Percentiles rank a stretch among this genome's conserved stretches.
Conservation (phyloP, 2,888 invertebrate genomes). For the Melipona bicolor region DNA sequence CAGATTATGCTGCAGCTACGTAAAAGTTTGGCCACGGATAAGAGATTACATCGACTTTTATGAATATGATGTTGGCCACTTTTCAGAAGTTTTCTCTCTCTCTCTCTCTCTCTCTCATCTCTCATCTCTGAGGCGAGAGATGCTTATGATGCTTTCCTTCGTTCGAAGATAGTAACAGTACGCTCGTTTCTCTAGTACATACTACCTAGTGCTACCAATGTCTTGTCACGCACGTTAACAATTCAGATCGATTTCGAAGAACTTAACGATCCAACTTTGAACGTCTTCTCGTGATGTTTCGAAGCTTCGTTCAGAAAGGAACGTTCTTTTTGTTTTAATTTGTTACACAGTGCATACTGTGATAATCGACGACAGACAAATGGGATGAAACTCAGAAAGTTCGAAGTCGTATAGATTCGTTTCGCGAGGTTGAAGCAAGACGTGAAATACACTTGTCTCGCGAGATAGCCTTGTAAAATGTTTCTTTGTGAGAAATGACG, state of each 20-base stretch:
- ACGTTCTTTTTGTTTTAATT: neutral
- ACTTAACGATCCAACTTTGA: neutral
- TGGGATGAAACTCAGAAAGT: neutral
- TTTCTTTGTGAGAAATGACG: neutral
- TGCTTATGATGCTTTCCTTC: no score
- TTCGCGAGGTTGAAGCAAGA: neutral
- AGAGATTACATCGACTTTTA: slow-evolving; percentile 22
- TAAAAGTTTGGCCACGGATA: slow-evolving; percentile 14
- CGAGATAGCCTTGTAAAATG: neutral
- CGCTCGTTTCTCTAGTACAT: neutral
- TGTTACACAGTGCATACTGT: neutral
- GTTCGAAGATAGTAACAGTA: neutral
- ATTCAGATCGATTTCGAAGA: neutral
- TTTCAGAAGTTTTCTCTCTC: neutral
- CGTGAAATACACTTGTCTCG: neutral
- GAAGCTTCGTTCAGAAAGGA: neutral
- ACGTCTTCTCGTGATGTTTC: neutral
- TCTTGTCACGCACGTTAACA: neutral
- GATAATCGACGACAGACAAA: neutral
- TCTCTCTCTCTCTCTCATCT: neutral
- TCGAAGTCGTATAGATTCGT: neutral
- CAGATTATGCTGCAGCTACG: neutral
- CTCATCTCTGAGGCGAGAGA: neutral
- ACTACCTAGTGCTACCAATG: neutral
- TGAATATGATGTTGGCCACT: slow-evolving; percentile 4